phyloP scores from a whole-genome alignment of 1,140 invertebrate genomes.

The Oreohelix idahoensis region DNA sequence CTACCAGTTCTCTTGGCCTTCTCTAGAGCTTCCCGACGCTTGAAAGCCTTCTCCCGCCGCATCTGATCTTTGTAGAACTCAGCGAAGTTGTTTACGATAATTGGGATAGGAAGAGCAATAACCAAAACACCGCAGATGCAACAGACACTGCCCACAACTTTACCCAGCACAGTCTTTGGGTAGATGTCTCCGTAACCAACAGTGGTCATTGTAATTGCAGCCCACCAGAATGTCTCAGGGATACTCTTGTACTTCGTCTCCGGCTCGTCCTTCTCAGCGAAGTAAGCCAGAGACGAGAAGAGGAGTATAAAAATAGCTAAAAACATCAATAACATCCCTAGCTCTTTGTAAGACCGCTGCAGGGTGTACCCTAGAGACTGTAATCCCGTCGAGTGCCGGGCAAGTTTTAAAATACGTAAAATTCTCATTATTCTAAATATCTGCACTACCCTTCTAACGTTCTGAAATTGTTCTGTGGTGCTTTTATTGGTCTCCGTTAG shows the following conservation, averaged over 20 bases:
- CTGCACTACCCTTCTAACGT: constrained; percentile 84
- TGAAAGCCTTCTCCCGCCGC: constrained; percentile 97
- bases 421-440: constrained; percentile 99
- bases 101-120: constrained; percentile 97
- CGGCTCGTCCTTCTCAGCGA: constrained; percentile 98
- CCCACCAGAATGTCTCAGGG: constrained; percentile 99
- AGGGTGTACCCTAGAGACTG: constrained; percentile 98
- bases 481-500: constrained; percentile 72
- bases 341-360: constrained; percentile 98
- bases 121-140: constrained; percentile 99
- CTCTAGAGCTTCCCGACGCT: constrained; percentile 88
- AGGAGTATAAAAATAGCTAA: constrained; percentile 99
- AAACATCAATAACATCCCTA: constrained; percentile 98
- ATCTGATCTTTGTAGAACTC: constrained; percentile 99
- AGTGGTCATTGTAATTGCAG: constrained; percentile 92
- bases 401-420: constrained; percentile 97
- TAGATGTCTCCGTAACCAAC: constrained; percentile 97
- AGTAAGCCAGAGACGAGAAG: constrained; percentile 98
- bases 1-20: constrained; percentile 95
- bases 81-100: constrained; percentile 75
- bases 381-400: constrained; percentile 97
- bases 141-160: constrained; percentile 77
- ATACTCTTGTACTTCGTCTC: constrained; percentile 98
- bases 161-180: constrained; percentile 70
- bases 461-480: constrained; percentile 74